Conservation (phyloP, 2,113 vertebrate genomes). For the Paradoxurus hermaphroditus region DNA sequence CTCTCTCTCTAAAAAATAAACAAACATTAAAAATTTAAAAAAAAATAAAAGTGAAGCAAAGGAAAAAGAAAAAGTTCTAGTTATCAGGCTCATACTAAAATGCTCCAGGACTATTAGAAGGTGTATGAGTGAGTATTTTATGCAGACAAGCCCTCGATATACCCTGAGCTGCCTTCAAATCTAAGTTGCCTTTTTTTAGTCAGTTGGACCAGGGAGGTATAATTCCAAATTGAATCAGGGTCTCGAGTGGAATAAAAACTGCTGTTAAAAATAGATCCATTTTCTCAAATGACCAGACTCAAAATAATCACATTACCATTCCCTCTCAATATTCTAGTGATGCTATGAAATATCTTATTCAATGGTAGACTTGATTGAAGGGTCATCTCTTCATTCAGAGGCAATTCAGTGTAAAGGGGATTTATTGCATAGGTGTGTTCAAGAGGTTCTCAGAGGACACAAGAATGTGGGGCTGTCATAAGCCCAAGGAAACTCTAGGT, state of each 20-base stretch:
- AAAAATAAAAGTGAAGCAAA: too few relatives aligned
- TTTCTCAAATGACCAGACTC: slow-evolving; percentile 33
- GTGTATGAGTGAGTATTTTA: not conserved
- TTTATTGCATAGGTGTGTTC: not conserved
- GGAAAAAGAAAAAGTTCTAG: not conserved
- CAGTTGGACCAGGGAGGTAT: not conserved
- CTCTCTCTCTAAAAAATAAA: too few relatives aligned
- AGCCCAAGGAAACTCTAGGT: not conserved
- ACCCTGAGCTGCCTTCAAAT: not conserved
- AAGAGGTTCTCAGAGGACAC: not conserved
- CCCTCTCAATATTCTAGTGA: not conserved
- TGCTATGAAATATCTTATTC: slow-evolving; percentile 2
- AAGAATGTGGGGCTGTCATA: not conserved
- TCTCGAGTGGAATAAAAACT: not conserved
- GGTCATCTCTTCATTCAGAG: not conserved
- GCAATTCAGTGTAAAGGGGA: not conserved
- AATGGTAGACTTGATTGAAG: not conserved
- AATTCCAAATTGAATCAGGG: slow-evolving; percentile 40
- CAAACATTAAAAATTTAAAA: not conserved
- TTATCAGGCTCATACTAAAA: not conserved
- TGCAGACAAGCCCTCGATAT: not conserved
- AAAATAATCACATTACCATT: slow-evolving; percentile 5
- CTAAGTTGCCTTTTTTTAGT: slow-evolving; percentile 8
- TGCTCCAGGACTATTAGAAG: not conserved
- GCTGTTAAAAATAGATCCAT: slow-evolving; percentile 44